Base-by-base conservation (phyloP, 2,113 vertebrate genomes). In the Ceyx margarethae region DNA sequence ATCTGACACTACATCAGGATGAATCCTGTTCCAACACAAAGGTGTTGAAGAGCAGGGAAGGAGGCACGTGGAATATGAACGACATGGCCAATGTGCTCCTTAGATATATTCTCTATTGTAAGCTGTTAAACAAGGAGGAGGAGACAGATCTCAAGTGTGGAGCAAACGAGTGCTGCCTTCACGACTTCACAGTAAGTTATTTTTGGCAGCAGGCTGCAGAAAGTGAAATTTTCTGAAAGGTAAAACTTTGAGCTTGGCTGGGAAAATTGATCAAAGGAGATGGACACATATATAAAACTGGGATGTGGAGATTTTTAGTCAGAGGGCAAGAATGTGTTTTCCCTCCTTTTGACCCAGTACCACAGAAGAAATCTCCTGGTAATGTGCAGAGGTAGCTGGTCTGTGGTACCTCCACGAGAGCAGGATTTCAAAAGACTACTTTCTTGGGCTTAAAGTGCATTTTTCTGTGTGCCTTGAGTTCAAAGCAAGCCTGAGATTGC, bases 401-500 rank as follows among this genome's bases (percentile, higher is more conserved):
- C 60, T 74, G 26, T 60, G 0, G 0, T 40, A 69, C n/a, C 46
- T 85, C 67, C 72, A 93, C 31, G 76, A 96, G 72, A 91, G 67
- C 45, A 79, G 43, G 19, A 75, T 91, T 94, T 96, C 79, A 91
- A 87, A 92, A 60, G 60, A 12, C 40, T 91, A 20, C 60, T 87
- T 91, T 40, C 74, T 93, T 77, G 92, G 81, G 60, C 75, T 93
- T 82, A 74, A 94, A 95, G 87, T 80, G 87, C 51, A 33, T 95
- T 95, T 96, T 95, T 51, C 66, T 94, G 85, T 85, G 75, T 93
- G 81, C 60, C 25, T 77, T 71, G 78, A 71, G 89, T 91, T 93
- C 91, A 89, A 95, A 96, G 92, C 94, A 91, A 93, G 68, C 68
- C 81, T 91, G 85, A 92, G 92, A 94, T 91, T 95, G 87, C 82